Percentiles rank a stretch among this genome's conserved stretches.
phyloP scores from a whole-genome alignment of 30 jellyfish, hydroid and myxozoan species.

The Pelagia noctiluca region DNA sequence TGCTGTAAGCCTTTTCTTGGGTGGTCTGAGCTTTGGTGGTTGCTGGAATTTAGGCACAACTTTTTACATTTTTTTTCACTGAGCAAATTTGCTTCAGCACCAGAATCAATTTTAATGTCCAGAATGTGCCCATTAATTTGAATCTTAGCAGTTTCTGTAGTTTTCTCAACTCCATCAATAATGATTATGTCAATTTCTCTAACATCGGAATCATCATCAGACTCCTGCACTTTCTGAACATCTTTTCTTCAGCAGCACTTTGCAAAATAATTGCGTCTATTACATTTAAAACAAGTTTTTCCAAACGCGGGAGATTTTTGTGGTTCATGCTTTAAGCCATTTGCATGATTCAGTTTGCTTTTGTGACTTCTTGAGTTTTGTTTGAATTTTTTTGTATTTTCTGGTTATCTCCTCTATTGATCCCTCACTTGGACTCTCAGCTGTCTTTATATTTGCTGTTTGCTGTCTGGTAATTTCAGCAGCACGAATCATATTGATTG shows the following conservation, averaged over 20 bases:
- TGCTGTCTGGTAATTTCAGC: neutral
- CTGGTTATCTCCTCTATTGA: neutral
- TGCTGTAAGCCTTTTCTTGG: neutral
- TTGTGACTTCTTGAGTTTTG: neutral
- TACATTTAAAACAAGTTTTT: conserved; percentile 18
- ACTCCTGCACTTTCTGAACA: neutral
- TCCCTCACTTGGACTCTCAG: neutral
- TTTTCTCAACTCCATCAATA: neutral
- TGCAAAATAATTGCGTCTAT: conserved; percentile 27
- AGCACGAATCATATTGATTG: neutral
- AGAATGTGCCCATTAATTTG: neutral
- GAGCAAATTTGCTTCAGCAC: conserved; percentile 32
- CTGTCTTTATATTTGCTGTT: neutral
- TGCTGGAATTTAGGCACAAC: neutral
- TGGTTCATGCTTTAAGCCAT: conserved; percentile 20
- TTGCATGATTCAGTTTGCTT: neutral
- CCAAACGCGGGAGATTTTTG: conserved; percentile 55
- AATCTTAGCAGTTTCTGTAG: neutral
- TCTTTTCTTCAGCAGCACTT: conserved; percentile 6
- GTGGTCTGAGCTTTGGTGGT: neutral
- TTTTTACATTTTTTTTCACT: neutral
- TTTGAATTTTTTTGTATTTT: too few relatives aligned
- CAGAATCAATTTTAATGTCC: conserved; percentile 10
- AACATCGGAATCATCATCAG: neutral
- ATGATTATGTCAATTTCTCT: neutral